Evolutionary conservation across 2,797 vertebrate species (phyloP).

Genomic region (Parambassis ranga): DNA sequence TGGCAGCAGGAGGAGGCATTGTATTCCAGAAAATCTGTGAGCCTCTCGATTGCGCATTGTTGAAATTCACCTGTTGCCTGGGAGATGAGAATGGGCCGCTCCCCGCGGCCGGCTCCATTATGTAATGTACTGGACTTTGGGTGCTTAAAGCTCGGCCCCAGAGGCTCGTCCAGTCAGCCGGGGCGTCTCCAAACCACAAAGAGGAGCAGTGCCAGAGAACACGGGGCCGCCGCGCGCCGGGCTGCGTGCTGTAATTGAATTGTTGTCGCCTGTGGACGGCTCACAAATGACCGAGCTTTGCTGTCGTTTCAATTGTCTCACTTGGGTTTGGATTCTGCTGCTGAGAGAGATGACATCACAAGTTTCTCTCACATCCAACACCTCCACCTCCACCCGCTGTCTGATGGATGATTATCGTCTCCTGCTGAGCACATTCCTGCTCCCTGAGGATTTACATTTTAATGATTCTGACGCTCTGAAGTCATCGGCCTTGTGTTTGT

Average conservation of each 20-base stretch:
- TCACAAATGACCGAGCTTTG: conserved; percentile 35
- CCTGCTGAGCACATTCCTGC: no score
- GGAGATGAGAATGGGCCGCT: conserved; percentile 46
- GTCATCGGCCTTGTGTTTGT: no score
- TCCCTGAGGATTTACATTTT: no score
- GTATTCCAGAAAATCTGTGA: conserved; percentile 66
- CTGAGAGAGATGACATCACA: conserved; percentile 6
- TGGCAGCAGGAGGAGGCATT: conserved; percentile 63
- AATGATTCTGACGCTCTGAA: no score
- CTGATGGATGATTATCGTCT: not conserved
- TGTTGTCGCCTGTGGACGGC: conserved; percentile 49
- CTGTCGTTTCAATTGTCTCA: conserved; percentile 33
- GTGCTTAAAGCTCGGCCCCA: conserved; percentile 34
- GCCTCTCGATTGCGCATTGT: conserved; percentile 65
- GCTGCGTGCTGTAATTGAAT: conserved; percentile 61
- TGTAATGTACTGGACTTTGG: conserved; percentile 48
- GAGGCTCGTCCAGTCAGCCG: conserved; percentile 38
- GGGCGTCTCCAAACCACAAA: conserved; percentile 24
- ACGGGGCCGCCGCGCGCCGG: conserved; percentile 5
- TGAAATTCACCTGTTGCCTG: conserved; percentile 70
- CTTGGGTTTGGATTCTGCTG: conserved; percentile 27
- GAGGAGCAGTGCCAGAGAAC: conserved; percentile 36
- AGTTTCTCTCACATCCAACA: not conserved
- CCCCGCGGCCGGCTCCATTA: conserved; percentile 52
- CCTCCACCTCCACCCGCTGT: not conserved